Percentiles rank a stretch among this genome's conserved stretches.
phyloP scores from a whole-genome alignment of 2,113 vertebrate genomes.

The Macquaria ambigua region DNA sequence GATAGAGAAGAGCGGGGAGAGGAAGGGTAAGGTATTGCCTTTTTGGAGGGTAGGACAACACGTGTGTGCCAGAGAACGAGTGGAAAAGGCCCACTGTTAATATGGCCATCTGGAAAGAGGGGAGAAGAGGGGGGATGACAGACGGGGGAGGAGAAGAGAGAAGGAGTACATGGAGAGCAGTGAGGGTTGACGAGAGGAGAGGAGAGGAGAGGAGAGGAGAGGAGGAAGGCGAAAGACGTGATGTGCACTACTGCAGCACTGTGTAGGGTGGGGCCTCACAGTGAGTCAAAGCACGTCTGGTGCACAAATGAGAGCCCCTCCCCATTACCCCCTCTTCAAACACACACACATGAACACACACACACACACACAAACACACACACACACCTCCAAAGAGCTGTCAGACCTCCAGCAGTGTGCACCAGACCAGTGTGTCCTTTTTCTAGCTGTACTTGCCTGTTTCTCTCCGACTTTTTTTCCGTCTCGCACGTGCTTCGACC shows the following conservation, averaged over 20 bases:
- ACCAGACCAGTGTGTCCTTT: neutral
- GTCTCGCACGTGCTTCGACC: neutral
- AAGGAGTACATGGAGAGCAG: conserved; percentile 17
- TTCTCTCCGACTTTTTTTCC: neutral
- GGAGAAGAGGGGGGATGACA: neutral
- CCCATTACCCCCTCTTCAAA: conserved; percentile 7
- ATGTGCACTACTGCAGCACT: conserved; percentile 76
- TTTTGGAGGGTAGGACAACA: conserved; percentile 27
- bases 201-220: conserved; percentile 33
- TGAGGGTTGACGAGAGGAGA: conserved; percentile 39
- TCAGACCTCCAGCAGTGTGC: conserved; percentile 30
- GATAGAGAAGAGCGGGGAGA: conserved; percentile 16
- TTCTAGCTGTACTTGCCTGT: neutral
- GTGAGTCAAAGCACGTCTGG: conserved; percentile 66
- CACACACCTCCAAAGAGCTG: conserved; percentile 33
- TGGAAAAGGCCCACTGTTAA: conserved; percentile 63
- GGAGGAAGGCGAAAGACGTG: conserved; percentile 54
- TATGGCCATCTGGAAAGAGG: conserved; percentile 68
- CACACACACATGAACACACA: conserved; percentile 17
- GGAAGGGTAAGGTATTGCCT: conserved; percentile 35
- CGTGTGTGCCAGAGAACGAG: conserved; percentile 54
- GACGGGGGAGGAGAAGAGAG: conserved; percentile 12
- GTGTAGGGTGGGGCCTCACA: conserved; percentile 73
- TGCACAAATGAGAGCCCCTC: conserved; percentile 54
- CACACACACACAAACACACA: conserved; percentile 41